A percentile compares a stretch with the other conserved stretches of the same genome.
phyloP scores from a whole-genome alignment of 2,888 invertebrate genomes.

The Ariolimax columbianus region DNA sequence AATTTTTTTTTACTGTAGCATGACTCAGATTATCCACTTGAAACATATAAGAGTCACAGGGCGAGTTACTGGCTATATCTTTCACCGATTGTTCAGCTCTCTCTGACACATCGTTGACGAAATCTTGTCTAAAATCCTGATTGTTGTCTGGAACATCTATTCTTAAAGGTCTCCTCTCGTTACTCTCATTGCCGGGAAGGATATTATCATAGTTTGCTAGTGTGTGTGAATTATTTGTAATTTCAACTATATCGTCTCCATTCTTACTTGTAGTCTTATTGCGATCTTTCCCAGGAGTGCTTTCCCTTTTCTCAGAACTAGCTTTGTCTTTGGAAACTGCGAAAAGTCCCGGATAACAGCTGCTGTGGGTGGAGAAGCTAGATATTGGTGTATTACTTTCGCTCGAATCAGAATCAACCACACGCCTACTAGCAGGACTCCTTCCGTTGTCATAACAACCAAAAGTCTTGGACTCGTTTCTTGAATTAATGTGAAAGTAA shows the following conservation, averaged over 20 bases:
- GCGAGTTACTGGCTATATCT: not conserved
- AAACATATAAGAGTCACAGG: not conserved
- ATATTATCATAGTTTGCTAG: not conserved
- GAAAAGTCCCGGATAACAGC: slow-evolving; percentile 4
- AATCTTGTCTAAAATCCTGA: not conserved
- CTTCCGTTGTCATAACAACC: not conserved
- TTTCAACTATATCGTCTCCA: not conserved
- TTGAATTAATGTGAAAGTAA: not conserved
- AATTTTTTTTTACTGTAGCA: not conserved
- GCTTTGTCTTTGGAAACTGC: not conserved
- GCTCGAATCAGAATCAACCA: not conserved
- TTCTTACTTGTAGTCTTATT: not conserved
- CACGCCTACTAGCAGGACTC: not conserved
- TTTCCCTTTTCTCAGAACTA: not conserved
- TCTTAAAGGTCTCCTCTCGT: not conserved
- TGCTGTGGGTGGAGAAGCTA: slow-evolving; percentile 26
- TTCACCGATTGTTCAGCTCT: too few relatives aligned
- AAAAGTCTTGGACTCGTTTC: not conserved
- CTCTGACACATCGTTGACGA: not conserved
- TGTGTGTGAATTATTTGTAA: not conserved
- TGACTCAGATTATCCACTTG: not conserved
- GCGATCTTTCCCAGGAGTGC: not conserved
- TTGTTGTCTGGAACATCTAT: not conserved
- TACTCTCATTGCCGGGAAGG: not conserved
- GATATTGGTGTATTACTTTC: slow-evolving; percentile 13